Evolutionary conservation across 2,113 vertebrate genomes (phyloP), one percentile per base, ranked within the genome.

Genomic region (Eulemur rufifrons): DNA sequence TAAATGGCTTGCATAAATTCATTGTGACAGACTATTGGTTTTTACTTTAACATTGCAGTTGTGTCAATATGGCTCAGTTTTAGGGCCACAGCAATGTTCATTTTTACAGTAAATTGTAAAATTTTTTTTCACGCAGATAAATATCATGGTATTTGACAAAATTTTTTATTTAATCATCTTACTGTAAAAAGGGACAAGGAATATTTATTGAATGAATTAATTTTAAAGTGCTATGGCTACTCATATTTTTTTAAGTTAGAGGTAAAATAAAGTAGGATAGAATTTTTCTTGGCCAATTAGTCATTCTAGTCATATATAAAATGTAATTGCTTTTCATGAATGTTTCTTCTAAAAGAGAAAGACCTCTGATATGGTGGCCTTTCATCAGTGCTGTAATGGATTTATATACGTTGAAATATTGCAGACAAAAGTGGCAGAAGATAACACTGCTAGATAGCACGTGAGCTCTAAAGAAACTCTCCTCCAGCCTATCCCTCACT

Each of bases 401-500:
- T 83, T 74, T 52, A 64, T 20, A 7, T 39, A 23, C 20, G 20
- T 45, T 45, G 18, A 63, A 89, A 39, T 88, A 64, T 74, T 87
- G 10, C 29, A 85, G 25, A n/a, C 69, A 77, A 45, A 81, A 73
- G n/a, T 85, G 61, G 11, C 39, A 92, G 52, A 32, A 71, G 17
- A 25, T 37, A 77, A 37, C 69, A n/a, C 9, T 5, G 20, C 56
- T 20, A 17, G 25, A 13, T 10, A 47, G 27, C 8, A 2, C 32
- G 50, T 34, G 64, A 12, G 21, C 20, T 6, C 8, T 34, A 29
- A 61, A 61, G 34, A 5, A 85, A 21, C 12, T 68, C 2, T 32
- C 23, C 0, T 2, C 2, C 12, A 25, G 25, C 1, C 25, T 7
- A 4, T n/a, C 39, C 6, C 45, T 15, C 6, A 34, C 6, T 3